A percentile compares a stretch with the other conserved stretches of the same genome.
Evolutionary conservation across 2,888 invertebrate species (phyloP).

Genomic region (Yponomeuta sedellus): DNA sequence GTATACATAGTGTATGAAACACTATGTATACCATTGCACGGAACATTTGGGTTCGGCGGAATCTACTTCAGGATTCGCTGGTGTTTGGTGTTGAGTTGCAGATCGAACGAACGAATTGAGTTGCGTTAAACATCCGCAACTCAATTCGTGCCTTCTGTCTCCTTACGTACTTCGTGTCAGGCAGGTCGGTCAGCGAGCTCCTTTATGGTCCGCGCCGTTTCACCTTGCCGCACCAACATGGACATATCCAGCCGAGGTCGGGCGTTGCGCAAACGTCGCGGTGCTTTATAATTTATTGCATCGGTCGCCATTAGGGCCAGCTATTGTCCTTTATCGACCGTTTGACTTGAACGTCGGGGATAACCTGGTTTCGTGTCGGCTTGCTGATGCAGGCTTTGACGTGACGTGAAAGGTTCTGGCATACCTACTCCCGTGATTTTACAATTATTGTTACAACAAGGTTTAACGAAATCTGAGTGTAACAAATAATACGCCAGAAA

Average conservation of each 20-base stretch:
- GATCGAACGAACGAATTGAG: no score
- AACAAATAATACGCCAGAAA: no score
- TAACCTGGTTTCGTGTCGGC: not conserved
- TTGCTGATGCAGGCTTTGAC: not conserved
- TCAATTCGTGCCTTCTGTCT: not conserved
- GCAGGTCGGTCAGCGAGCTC: conserved; percentile 25
- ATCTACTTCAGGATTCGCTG: no score
- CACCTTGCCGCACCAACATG: conserved; percentile 53
- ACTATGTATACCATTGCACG: no score
- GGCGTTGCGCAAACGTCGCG: conserved; percentile 50
- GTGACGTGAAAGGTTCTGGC: not conserved
- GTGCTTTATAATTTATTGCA: conserved; percentile 20
- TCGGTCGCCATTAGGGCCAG: conserved; percentile 27
- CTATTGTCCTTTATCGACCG: conserved; percentile 7
- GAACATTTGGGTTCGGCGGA: no score
- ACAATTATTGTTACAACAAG: not conserved
- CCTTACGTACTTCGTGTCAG: not conserved
- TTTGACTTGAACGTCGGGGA: not conserved
- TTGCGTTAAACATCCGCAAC: no score
- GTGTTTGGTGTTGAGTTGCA: no score
- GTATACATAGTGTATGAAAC: no score
- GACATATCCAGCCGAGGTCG: conserved; percentile 59
- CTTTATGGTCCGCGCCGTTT: conserved; percentile 53
- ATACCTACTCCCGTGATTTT: not conserved
- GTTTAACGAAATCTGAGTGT: no score